Evolutionary conservation across 1,140 invertebrate species (phyloP), one percentile per base, ranked within the genome.

Genomic region (Trichomalopsis sarcophagae): DNA sequence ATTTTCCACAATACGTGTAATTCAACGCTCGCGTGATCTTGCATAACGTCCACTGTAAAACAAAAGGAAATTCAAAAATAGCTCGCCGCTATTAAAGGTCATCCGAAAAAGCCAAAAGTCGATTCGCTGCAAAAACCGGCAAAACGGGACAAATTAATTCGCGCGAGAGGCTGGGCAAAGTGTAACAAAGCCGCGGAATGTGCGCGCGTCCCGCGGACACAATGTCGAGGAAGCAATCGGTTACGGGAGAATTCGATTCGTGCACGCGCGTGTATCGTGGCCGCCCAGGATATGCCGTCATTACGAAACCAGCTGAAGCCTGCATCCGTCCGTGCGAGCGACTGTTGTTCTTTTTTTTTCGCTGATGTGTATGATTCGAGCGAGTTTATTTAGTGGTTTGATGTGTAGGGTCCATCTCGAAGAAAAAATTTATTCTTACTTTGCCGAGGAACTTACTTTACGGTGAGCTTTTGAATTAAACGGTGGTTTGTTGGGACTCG

Each of bases 191-290:
- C 75, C n/a, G 33, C 33, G 81, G 55, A 66, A 66, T 75, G 81
- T 33, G 73, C 11, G 73, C 4, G 21, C 74, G 74, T 21, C 13
- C 9, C 6, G 47, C 14, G 33, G 76, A 78, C 40, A 84, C 86
- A 86, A 86, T 86, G 82, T 73, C 79, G 86, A 86, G 86, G 86
- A 86, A 86, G 86, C 80, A 68, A 84, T 86, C 82, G 86, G 86
- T 84, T 84, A 84, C 62, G 82, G 79, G 75, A 81, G 86, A 84
- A 80, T 81, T 71, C 76, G 85, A 83, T 83, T 71, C 44, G 66
- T 55, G 66, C n/a, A 14, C 81, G 33, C 79, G 21, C 50, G 13
- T 50, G 9, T 50, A 13, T 14, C 14, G 10, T 50, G 4, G 55
- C 44, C 75, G 78, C 44, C 36, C 81, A 80, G 81, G 76, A 82